Base-by-base conservation (phyloP, 2,113 vertebrate species). In the Rhabdomys dilectus region DNA sequence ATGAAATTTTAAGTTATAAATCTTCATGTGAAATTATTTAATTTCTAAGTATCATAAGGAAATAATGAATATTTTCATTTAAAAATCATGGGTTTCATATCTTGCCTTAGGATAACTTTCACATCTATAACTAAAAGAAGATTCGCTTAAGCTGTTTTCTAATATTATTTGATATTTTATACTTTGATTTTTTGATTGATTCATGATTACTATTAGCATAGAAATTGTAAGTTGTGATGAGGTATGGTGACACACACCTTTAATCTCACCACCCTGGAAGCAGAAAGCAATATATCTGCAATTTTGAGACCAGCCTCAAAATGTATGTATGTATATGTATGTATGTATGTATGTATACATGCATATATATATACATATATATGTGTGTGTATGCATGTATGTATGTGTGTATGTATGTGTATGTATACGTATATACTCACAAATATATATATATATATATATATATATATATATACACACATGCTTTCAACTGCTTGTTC, bases 121-220 rank as follows among this genome's bases (percentile, higher is more conserved):
- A 51, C 5, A 21, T 92, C 34, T 42, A 92, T 90, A 45, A 58
- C 58, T 81, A 73, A 72, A 90, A 89, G n/a, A 53, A 94, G 85
- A 56, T 80, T 88, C 75, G 66, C 45, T 93, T 70, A 60, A 60
- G 36, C 4, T 51, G 66, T 77, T 92, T 94, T 84, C 66, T 90
- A 88, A 96, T 62, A 95, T 81, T 89, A 6, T 91, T 91, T 73
- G 90, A 48, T 90, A 80, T 39, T 93, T 95, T 91, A 75, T 80
- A 45, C 13, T n/a, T 75, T 88, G 78, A 91, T 86, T 26, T 89
- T 89, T 91, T 91, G 58, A 31, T 81, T 82, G 31, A 87, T 56
- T 58, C 31, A 81, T 5, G 94, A 26, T 92, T 77, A 91, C 6
- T 31, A 78, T 95, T 87, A 82, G 19, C 45, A 64, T 80, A 75